Conservation (phyloP, 2,888 invertebrate genomes). For the Panopea generosa region DNA sequence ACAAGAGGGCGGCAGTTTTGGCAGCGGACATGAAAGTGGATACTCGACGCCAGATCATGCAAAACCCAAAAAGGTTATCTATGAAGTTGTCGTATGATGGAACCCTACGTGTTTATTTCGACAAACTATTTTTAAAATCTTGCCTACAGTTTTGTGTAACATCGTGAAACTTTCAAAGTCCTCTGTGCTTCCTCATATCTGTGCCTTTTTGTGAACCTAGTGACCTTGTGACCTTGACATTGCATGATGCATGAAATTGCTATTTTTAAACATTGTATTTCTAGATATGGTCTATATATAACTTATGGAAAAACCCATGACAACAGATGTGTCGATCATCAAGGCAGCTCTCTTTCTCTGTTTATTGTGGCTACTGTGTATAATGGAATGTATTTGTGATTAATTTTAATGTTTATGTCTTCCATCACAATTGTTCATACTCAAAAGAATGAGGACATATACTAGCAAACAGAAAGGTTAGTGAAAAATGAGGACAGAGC, state of each 20-base stretch:
- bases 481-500: too few relatives aligned
- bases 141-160: conserved; percentile 61
- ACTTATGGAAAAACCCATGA: neutral
- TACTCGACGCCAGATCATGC: conserved; percentile 76
- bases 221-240: conserved; percentile 24
- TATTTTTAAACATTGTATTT: neutral
- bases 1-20: conserved; percentile 68
- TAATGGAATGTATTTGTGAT: too few relatives aligned
- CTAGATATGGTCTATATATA: neutral
- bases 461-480: too few relatives aligned
- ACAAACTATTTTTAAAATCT: conserved; percentile 44
- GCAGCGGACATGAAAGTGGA: conserved; percentile 75
- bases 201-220: conserved; percentile 36
- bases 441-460: neutral
- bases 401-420: conserved; percentile 1
- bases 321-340: neutral
- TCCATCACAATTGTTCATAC: neutral
- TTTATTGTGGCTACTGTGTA: too few relatives aligned
- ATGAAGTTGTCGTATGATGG: conserved; percentile 83
- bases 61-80: conserved; percentile 84
- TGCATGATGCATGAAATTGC: conserved; percentile 46
- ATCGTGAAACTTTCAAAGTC: neutral
- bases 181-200: conserved; percentile 41
- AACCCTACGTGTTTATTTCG: conserved; percentile 1
- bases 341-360: conserved; percentile 7